phyloP scores from a whole-genome alignment of 2,113 vertebrate genomes.

The Hemicordylus capensis region DNA sequence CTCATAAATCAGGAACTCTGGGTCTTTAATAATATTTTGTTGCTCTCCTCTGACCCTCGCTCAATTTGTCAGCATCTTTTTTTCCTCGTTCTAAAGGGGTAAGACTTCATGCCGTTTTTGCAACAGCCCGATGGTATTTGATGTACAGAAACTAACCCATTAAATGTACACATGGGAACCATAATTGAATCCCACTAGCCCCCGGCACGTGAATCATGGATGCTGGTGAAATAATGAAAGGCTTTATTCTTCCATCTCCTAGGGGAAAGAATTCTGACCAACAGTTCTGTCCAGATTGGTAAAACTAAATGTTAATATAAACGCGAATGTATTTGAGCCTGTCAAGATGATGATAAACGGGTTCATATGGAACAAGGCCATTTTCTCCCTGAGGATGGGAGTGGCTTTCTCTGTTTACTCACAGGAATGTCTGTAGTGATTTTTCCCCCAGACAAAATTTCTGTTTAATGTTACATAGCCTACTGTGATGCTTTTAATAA shows the following conservation, averaged over 20 bases:
- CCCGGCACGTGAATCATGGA: neutral
- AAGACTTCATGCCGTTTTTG: neutral
- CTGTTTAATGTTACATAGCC: too few relatives aligned
- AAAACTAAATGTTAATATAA: neutral
- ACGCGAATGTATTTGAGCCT: slow-evolving; percentile 18
- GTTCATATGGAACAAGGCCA: neutral
- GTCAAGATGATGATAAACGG: neutral
- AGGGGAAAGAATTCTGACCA: slow-evolving; percentile 30
- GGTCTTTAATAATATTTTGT: slow-evolving; percentile 22
- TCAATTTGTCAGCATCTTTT: slow-evolving; percentile 1
- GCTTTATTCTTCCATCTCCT: neutral
- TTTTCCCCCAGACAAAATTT: too few relatives aligned
- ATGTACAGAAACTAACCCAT: neutral
- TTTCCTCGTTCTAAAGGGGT: neutral
- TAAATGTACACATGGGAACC: neutral
- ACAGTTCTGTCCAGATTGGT: neutral
- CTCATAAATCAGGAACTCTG: neutral
- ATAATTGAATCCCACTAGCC: neutral
- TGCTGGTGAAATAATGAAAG: slow-evolving; percentile 32
- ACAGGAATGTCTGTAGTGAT: neutral
- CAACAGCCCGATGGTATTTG: neutral
- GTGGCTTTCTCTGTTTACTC: neutral
- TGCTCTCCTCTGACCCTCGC: slow-evolving; percentile 30
- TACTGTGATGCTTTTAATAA: too few relatives aligned
- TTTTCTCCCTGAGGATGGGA: rapidly evolving